Percentiles rank a stretch among this genome's conserved stretches.
Evolutionary conservation across 1,140 invertebrate genomes (phyloP).

Genomic region (Littorina saxatilis): DNA sequence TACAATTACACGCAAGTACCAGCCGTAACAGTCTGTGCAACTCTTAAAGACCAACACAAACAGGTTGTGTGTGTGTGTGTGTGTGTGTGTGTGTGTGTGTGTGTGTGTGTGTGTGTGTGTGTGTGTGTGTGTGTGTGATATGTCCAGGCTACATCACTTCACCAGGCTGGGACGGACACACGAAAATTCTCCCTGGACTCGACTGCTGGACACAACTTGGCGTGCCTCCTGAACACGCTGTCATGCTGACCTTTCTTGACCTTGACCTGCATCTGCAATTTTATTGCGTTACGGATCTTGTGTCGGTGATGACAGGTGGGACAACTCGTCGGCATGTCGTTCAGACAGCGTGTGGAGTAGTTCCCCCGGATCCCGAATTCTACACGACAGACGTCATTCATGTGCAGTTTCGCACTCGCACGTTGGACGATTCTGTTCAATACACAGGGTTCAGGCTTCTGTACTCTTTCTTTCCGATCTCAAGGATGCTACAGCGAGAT

Average conservation of each 20-base stretch:
- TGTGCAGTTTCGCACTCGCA: too few species aligned
- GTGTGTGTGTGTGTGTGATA: too few species aligned
- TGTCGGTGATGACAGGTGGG: too few species aligned
- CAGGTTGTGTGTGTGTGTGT: not conserved
- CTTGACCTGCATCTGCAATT: not conserved
- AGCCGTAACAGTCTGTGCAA: too few species aligned
- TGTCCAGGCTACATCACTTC: conserved; percentile 7
- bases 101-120: too few species aligned
- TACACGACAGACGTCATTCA: too few species aligned
- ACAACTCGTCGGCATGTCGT: not conserved
- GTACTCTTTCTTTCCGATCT: not conserved
- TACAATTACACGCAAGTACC: too few species aligned
- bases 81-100: not conserved
- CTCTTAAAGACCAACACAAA: too few species aligned
- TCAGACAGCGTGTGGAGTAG: too few species aligned
- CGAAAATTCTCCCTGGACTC: not conserved
- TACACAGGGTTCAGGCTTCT: not conserved
- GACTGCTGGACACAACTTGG: not conserved
- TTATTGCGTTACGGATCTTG: not conserved
- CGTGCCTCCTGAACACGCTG: not conserved
- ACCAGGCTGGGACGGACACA: not conserved
- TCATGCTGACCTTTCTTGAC: conserved; percentile 1
- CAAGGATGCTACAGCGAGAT: not conserved
- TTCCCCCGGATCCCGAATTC: too few species aligned
- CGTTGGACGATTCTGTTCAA: too few species aligned